Evolutionary conservation across 1,140 invertebrate species (phyloP).

Genomic region (Atopsyche davidsoni): DNA sequence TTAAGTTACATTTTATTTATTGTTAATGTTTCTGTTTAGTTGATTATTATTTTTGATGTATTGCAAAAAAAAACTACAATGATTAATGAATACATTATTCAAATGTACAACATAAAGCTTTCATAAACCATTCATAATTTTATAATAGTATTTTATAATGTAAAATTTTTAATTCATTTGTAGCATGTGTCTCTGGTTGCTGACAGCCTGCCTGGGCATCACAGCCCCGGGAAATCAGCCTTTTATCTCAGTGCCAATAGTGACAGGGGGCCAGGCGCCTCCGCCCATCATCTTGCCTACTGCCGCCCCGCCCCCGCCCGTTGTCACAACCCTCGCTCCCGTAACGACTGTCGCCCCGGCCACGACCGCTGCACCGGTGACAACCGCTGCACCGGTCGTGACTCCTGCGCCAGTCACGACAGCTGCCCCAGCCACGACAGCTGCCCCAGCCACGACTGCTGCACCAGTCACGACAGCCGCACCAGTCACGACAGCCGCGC

Average conservation of each 20-base stretch:
- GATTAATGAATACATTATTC: neutral
- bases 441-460: no score
- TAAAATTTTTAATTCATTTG: no score
- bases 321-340: slow-evolving; percentile 14
- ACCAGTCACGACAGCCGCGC: no score
- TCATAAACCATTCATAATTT: no score
- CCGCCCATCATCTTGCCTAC: slow-evolving; percentile 29
- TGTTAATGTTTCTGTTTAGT: no score
- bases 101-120: no score
- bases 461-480: no score
- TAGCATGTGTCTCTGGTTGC: slow-evolving; percentile 45
- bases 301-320: slow-evolving; percentile 6
- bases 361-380: slow-evolving; percentile 14
- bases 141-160: neutral
- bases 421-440: no score
- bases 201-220: slow-evolving; percentile 44
- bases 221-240: slow-evolving; percentile 29
- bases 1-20: no score
- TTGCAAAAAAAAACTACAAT: neutral
- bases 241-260: slow-evolving; percentile 31
- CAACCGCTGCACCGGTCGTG: slow-evolving; percentile 34
- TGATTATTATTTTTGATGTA: neutral
- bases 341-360: slow-evolving; percentile 20
- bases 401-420: no score
- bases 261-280: slow-evolving; percentile 29